Percentiles rank a stretch among this genome's conserved stretches.
These are phyloP conservation scores for Lagria hirta DNA, from an alignment of 2,888 invertebrate genomes.

Conservation along the genomic window DNA sequence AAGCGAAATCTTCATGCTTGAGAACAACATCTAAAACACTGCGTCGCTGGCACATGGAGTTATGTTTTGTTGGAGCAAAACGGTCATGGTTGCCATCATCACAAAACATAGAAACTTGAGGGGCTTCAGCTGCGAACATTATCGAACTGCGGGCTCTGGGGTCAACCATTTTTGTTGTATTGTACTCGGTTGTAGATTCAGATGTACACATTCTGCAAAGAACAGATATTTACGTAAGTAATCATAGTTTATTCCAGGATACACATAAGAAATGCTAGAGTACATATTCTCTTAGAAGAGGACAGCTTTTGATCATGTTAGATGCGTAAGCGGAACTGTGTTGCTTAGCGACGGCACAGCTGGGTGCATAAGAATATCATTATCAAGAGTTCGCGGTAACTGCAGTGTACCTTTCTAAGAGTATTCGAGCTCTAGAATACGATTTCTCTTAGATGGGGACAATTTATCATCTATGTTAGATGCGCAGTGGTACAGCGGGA, in stretches of 20 bases:
- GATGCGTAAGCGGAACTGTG: no score
- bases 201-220: conserved; percentile 47
- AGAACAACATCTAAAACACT: conserved; percentile 63
- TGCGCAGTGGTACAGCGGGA: no score
- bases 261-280: not conserved
- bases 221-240: no score
- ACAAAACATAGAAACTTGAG: conserved; percentile 62
- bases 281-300: not conserved
- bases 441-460: no score
- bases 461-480: no score
- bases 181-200: conserved; percentile 42
- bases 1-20: conserved; percentile 58
- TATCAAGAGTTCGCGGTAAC: no score
- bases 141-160: conserved; percentile 57
- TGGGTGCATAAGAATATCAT: no score
- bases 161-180: conserved; percentile 53
- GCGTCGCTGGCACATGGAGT: conserved; percentile 61
- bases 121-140: conserved; percentile 58
- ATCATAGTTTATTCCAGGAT: not conserved
- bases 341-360: no score
- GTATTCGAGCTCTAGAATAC: no score
- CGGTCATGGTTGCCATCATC: conserved; percentile 63
- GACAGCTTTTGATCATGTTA: no score
- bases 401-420: no score
- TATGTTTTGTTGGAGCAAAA: conserved; percentile 67